Base-by-base conservation (phyloP, 2,888 invertebrate species). In the Drosophila subquinaria region DNA sequence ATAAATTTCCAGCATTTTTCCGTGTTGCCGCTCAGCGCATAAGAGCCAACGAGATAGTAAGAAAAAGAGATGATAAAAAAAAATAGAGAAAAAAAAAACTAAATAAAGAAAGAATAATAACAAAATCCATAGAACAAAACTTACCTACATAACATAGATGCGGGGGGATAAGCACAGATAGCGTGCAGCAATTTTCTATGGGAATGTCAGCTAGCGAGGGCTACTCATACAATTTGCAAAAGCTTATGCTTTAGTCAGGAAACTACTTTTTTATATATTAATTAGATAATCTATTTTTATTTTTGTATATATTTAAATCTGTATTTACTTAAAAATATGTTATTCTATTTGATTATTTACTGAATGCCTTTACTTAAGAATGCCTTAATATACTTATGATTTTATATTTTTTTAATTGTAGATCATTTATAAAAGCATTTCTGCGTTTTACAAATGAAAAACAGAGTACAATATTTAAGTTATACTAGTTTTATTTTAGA, bases 1-100 rank as follows among this genome's bases (percentile, higher is more conserved):
- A 88, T 83, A 88, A 87, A 85, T 83, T 88, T 74, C 43, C 62
- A 82, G 74, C 82, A 82, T 79, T 85, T 87, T 81, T 85, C 73
- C 79, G 69, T 76, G 65, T 79, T 84, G 71, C 76, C 66, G 60
- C 57, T 53, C 47, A 52, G 36, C 45, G 40, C 30, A 36, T 13
- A 36, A 38, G 23, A 59, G 15, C 15, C 4, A 59, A 30, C 45
- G 45, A 47, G 10, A 38, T 11, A 30, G 40, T 20, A 17, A 8
- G 15, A 20, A 4, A 10, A 13, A 38, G 42, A 50, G 43, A 72
- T 61, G 40, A 43, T 13, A 13, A 61, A 43, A 55, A 50, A 36
- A 53, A 40, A 35, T n/a, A n/a, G n/a, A 33, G 48, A 5, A 42
- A 47, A 43, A 67, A 59, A 47, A 63, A 35, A 60, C 42, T 42